A percentile compares a stretch with the other conserved stretches of the same genome.
phyloP scores from a whole-genome alignment of 2,113 vertebrate genomes.

The Hippoglossus stenolepis region DNA sequence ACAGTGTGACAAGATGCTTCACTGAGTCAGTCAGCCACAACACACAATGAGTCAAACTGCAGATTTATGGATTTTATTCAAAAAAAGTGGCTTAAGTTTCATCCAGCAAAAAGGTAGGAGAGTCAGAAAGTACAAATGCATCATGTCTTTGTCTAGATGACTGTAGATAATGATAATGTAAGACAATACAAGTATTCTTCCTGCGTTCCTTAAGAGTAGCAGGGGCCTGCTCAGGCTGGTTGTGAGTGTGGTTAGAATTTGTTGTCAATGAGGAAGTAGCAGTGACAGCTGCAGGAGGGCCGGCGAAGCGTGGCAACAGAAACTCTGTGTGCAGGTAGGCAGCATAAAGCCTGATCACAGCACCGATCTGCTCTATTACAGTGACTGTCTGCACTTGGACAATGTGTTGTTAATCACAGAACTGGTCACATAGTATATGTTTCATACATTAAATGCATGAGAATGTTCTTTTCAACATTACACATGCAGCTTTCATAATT shows the following conservation, averaged over 20 bases:
- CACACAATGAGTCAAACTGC: background rate
- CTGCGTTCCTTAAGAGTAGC: conserved; percentile 46
- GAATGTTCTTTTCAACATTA: background rate
- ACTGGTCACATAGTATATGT: too few species aligned
- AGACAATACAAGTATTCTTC: background rate
- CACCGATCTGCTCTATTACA: conserved; percentile 34
- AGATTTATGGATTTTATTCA: conserved; percentile 5
- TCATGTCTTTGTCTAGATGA: background rate
- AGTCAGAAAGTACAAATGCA: background rate
- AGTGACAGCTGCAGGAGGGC: conserved; percentile 29
- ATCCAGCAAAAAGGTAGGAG: background rate
- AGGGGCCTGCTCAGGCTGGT: conserved; percentile 57
- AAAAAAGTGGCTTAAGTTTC: background rate
- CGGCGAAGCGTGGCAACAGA: conserved; percentile 62
- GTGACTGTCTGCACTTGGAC: conserved; percentile 36
- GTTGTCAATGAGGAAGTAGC: conserved; percentile 54
- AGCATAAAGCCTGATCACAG: conserved; percentile 48
- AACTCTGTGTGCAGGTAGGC: conserved; percentile 34
- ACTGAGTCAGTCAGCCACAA: background rate
- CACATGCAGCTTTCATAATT: too few species aligned
- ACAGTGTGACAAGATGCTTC: background rate
- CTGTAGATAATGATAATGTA: too few species aligned
- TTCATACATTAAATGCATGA: too few species aligned
- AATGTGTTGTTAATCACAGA: background rate
- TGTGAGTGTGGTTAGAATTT: background rate